Evolutionary conservation across 2,113 vertebrate species (phyloP).

Genomic region (Osmerus eperlanus): DNA sequence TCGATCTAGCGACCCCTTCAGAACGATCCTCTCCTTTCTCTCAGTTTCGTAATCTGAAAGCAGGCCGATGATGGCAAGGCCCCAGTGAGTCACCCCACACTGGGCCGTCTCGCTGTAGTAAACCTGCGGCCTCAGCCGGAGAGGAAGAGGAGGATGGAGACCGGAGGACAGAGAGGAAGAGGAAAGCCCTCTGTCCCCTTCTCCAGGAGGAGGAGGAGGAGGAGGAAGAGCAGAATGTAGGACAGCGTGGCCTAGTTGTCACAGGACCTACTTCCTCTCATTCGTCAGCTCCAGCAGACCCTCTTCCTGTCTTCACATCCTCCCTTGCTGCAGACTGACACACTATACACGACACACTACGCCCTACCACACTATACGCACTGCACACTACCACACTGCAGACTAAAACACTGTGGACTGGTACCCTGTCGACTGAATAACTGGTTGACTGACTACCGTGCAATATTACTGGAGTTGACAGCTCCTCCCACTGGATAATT

Average conservation of each 20-base stretch:
- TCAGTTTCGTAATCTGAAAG: slow-evolving; percentile 46
- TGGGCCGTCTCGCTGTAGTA: too few relatives aligned
- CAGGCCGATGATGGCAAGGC: too few relatives aligned
- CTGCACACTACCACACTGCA: too few relatives aligned
- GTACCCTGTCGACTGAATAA: too few relatives aligned
- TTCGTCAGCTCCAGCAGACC: slow-evolving; percentile 45
- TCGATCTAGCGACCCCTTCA: not conserved
- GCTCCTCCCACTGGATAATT: not conserved
- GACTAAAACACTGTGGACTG: too few relatives aligned
- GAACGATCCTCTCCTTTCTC: slow-evolving; percentile 38
- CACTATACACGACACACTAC: not conserved
- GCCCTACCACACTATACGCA: too few relatives aligned
- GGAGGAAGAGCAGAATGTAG: slow-evolving; percentile 47
- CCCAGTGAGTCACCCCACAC: too few relatives aligned
- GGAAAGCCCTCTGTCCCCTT: not conserved
- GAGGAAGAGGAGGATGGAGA: too few relatives aligned
- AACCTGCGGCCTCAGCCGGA: too few relatives aligned
- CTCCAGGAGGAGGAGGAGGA: slow-evolving; percentile 22
- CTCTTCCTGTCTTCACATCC: slow-evolving; percentile 26
- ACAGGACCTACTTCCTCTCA: slow-evolving; percentile 59
- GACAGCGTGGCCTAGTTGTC: slow-evolving; percentile 57
- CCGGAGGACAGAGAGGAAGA: too few relatives aligned
- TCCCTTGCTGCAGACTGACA: slow-evolving; percentile 5
- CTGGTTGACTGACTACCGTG: not conserved
- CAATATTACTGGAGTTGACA: not conserved